Percentiles rank a stretch among this genome's conserved stretches.
These are phyloP conservation scores for Athene cunicularia DNA, from an alignment of 2,113 vertebrate species.

Conservation along the genomic window DNA sequence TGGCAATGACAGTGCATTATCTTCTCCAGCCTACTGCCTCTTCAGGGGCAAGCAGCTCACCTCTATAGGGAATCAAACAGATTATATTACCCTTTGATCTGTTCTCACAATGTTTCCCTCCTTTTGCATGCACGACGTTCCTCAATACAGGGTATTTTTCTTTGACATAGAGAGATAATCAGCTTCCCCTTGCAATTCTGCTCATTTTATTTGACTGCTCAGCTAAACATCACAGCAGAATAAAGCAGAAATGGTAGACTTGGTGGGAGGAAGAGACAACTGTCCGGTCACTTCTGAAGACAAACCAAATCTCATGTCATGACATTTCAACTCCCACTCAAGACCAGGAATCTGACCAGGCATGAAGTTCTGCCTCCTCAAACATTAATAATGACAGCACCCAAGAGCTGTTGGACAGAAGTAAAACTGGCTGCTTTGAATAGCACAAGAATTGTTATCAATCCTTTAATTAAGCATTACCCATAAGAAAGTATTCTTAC, in stretches of 20 bases:
- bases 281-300: not conserved
- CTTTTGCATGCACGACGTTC: not conserved
- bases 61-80: not conserved
- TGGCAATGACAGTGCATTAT: not conserved
- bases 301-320: not conserved
- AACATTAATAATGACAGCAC: not conserved
- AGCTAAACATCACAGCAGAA: not conserved
- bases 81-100: not conserved
- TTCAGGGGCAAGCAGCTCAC: not conserved
- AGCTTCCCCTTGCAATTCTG: not conserved
- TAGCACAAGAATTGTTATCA: not conserved
- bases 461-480: not conserved
- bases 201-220: not conserved
- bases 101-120: not conserved
- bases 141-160: not conserved
- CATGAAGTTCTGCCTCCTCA: not conserved
- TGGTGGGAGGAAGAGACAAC: not conserved
- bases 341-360: not conserved
- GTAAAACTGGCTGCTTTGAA: not conserved
- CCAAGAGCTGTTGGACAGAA: not conserved
- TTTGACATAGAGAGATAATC: not conserved
- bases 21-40: not conserved
- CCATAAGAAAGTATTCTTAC: slow-evolving; percentile 66
- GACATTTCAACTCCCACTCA: not conserved
- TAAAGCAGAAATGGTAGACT: not conserved